phyloP scores from a whole-genome alignment of 2,797 vertebrate genomes.

The Syncerus caffer region DNA sequence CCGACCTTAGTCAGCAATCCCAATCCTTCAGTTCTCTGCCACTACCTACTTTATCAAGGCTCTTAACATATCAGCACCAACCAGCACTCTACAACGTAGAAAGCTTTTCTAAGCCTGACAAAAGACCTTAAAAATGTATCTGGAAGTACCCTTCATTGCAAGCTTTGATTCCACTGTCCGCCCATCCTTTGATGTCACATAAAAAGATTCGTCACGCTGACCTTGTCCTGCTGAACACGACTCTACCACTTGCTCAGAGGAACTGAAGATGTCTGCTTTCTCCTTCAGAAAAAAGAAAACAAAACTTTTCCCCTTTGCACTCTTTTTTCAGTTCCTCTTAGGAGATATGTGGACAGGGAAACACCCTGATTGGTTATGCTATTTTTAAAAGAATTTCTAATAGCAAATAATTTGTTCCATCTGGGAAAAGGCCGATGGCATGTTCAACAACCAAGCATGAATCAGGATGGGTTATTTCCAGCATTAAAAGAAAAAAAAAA shows the following conservation, averaged over 20 bases:
- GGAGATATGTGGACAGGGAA: conserved; percentile 37
- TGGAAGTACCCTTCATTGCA: neutral
- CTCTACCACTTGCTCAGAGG: conserved; percentile 10
- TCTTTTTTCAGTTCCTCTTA: conserved; percentile 41
- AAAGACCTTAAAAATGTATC: conserved; percentile 18
- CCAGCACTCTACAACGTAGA: neutral
- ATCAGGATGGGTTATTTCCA: conserved; percentile 38
- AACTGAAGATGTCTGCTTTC: conserved; percentile 35
- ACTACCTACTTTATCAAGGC: neutral
- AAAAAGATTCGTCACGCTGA: neutral
- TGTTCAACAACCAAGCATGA: conserved; percentile 43
- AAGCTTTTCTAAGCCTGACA: neutral
- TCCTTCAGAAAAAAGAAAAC: neutral
- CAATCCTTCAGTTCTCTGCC: neutral
- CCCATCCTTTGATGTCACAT: conserved; percentile 7
- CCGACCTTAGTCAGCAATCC: neutral
- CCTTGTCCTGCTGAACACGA: neutral
- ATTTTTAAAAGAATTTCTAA: conserved; percentile 62
- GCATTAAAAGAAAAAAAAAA: neutral
- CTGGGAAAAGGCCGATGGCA: conserved; percentile 2
- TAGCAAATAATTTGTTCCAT: conserved; percentile 54
- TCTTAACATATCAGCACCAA: neutral
- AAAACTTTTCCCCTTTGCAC: neutral
- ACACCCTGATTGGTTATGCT: conserved; percentile 3
- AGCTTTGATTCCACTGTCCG: neutral